Percentiles rank a stretch among this genome's conserved stretches.
These are phyloP conservation scores for Drosophila murphyi DNA, from an alignment of 1,140 invertebrate species.

Conservation along the genomic window DNA sequence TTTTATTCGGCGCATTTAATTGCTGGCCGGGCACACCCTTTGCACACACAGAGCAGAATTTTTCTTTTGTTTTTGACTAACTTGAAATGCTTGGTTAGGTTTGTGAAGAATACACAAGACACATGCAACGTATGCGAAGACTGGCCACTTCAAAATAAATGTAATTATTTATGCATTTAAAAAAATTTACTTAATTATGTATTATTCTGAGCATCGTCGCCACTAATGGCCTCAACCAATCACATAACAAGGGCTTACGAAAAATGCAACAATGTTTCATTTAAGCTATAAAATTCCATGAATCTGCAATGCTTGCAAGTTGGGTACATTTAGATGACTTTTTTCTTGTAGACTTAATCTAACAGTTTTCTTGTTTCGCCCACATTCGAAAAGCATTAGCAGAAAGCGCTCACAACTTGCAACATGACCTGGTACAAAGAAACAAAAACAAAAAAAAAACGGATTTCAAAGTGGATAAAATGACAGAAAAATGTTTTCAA, in stretches of 20 bases:
- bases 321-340: not conserved
- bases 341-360: not conserved
- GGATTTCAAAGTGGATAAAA: constrained; percentile 4
- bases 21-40: constrained; percentile 70
- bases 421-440: constrained; percentile 1
- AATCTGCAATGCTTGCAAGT: not conserved
- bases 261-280: no score
- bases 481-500: constrained; percentile 41
- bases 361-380: not conserved
- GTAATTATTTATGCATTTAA: constrained; percentile 76
- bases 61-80: constrained; percentile 43
- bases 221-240: no score
- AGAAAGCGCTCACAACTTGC: not conserved
- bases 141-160: constrained; percentile 58
- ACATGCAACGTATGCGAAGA: constrained; percentile 61
- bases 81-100: constrained; percentile 67
- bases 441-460: not conserved
- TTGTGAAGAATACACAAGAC: constrained; percentile 59
- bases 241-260: no score
- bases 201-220: constrained; percentile 41
- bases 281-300: not conserved
- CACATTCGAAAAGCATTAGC: not conserved
- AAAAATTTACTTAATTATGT: constrained; percentile 74
- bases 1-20: constrained; percentile 66
- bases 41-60: constrained; percentile 57